Base-by-base conservation (phyloP, 1,140 invertebrate species). In the Asobara japonica region DNA sequence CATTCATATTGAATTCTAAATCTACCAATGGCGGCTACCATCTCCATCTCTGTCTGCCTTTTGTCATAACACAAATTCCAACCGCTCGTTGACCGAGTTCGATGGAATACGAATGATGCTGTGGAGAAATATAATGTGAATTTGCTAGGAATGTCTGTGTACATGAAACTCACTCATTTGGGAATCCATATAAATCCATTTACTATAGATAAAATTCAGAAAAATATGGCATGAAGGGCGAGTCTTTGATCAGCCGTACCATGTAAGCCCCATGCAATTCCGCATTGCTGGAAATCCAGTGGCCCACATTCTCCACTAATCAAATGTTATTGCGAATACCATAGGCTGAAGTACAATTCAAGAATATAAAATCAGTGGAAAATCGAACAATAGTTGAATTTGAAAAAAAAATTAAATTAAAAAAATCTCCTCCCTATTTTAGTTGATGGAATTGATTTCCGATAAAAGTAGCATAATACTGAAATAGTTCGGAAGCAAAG, bases 31-130 rank as follows among this genome's bases (percentile, higher is more conserved):
- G 18, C 41, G 18, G 25, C 20, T 18, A 20, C 25, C 22, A 18
- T 18, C 22, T 22, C 22, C 51, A 45, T 56, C 22, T 56, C 51
- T 56, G 51, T 56, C 51, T 56, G 18, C 51, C 51, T 3, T 56
- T 27, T 56, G 51, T 27, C 51, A 56, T 56, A 56, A 27, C 51
- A 56, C 51, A 56, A 22, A 56, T 56, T 56, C 51, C 51, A 56
- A 56, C 51, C 22, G 51, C 51, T 56, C 13, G 51, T 27, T 56
- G 51, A 56, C 51, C 51, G 51, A 56, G 20, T 56, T 27, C 51
- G 51, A 56, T 22, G 51, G 20, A 56, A 11, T 25, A 3, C 18
- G 10, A 56, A 7, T 25, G 18, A 51, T 7, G n/a, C 36, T 8
- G 2, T 38, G 51, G 3, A 56, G 20, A 56, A 56, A 27, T 56